Base-by-base conservation (phyloP, 2,797 vertebrate species). In the Sebastes glaucus region DNA sequence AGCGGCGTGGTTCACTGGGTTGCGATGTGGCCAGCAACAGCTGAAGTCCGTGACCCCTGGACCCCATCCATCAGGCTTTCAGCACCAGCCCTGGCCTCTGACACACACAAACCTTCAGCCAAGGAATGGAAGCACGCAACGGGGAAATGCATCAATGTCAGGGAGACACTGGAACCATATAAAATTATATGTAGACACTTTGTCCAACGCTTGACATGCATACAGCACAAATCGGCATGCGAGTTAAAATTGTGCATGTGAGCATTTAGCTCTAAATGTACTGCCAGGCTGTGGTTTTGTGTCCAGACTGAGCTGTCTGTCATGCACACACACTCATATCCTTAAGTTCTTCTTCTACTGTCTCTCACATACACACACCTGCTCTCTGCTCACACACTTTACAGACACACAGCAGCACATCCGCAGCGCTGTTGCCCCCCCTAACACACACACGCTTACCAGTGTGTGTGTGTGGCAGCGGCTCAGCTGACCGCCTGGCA, bases 401-500 rank as follows among this genome's bases (percentile, higher is more conserved):
- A 55, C 61, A 53, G 42, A 64, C 73, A 71, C 80, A 68, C 60
- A 18, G 60, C 59, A 35, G 32, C 67, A 38, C 77, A 74, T 78
- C 77, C 77, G 7, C 38, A 55, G 25, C 32, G 18, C 62, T 33
- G 53, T 30, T 35, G 63, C n/a, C 70, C 46, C 46, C 74, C 76
- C 56, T 16, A 16, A 14, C 76, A 60, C 85, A 71, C 85, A 74
- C 83, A 75, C 49, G 56, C 80, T 63, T 63, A 55, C 5, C 74
- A 70, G 33, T 82, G 59, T 77, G 79, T 85, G 79, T 85, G 87
- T 69, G 85, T 28, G 74, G 57, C 62, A 11, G 79, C 22, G 77
- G 72, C 88, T 92, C 92, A 92, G 90, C 91, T 93, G 92, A 91
- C 88, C n/a, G 85, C 85, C 88, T 93, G 93, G 93, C 92, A 88